phyloP scores from a whole-genome alignment of 2,797 vertebrate genomes.

The Premnoplex brunnescens region DNA sequence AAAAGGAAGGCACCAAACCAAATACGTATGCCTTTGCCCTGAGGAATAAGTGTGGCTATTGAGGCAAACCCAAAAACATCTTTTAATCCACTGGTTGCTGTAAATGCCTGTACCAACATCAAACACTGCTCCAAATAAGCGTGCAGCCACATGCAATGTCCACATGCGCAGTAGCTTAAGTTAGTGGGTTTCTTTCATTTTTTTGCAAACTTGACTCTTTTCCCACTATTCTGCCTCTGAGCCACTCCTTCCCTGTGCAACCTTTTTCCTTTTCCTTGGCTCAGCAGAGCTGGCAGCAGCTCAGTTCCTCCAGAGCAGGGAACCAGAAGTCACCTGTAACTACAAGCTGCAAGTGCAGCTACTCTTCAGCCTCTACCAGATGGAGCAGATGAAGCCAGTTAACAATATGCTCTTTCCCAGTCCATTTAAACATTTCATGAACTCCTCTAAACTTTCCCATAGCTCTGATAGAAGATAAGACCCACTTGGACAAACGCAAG shows the following conservation, averaged over 20 bases:
- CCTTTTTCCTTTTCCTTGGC: not conserved
- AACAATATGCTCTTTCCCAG: not conserved
- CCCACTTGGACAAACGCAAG: not conserved
- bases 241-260: not conserved
- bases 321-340: not conserved
- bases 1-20: not conserved
- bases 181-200: not conserved
- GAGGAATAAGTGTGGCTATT: not conserved
- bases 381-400: not conserved
- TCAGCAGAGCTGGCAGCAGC: not conserved
- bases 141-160: accelerated
- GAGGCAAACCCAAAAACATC: not conserved
- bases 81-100: not conserved
- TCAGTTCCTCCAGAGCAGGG: not conserved
- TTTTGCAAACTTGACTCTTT: not conserved
- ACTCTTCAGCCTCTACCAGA: not conserved
- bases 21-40: not conserved
- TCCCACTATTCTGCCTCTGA: not conserved
- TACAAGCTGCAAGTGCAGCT: not conserved
- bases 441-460: not conserved
- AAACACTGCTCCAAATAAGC: not conserved
- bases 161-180: not conserved
- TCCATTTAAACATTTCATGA: not conserved
- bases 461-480: not conserved
- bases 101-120: not conserved